Base-by-base conservation (phyloP, 2,113 vertebrate species). In the Saccopteryx bilineata region DNA sequence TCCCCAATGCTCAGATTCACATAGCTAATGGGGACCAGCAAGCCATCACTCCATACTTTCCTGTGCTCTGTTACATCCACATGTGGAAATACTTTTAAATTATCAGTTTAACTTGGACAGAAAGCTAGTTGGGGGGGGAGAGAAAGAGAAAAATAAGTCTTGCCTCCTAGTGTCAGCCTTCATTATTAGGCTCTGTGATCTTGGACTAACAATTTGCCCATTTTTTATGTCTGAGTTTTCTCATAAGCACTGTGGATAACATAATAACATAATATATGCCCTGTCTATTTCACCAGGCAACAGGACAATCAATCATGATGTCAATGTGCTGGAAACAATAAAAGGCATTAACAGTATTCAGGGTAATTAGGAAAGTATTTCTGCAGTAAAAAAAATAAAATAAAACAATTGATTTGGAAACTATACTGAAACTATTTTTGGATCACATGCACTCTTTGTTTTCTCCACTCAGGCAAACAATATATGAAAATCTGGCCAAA, bases 361-460 rank as follows among this genome's bases (percentile, higher is more conserved):
- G 56, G 58, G 26, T 90, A 93, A 96, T 88, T 96, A 93, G 78
- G n/a, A 90, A 91, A 95, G 56, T 84, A 81, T 87, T 92, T 97
- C 69, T 80, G 46, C 28, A 28, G 31, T 90, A 56, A 65, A 68
- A 52, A 15, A 50, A 15, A 66, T n/a, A 39, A 85, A 91, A 88
- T 79, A 10, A 74, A 90, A 92, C 4, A 46, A 50, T 71, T 90
- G 48, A 90, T 94, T 92, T 90, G 74, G 54, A 94, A 95, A 92
- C 26, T 60, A 87, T 39, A 71, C 39, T 48, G 26, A 78, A 94
- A 85, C 76, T 91, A 93, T 68, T 96, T 96, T 91, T 76, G 75
- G 54, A 85, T 91, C 79, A 93, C 78, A 82, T 82, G 65, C 48
- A 81, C n/a, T 81, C 39, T 94, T 28, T 69, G 58, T 50, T 91